These are phyloP conservation scores for Ladona fulva DNA, from an alignment of 1,140 invertebrate species.

Conservation along the genomic window DNA sequence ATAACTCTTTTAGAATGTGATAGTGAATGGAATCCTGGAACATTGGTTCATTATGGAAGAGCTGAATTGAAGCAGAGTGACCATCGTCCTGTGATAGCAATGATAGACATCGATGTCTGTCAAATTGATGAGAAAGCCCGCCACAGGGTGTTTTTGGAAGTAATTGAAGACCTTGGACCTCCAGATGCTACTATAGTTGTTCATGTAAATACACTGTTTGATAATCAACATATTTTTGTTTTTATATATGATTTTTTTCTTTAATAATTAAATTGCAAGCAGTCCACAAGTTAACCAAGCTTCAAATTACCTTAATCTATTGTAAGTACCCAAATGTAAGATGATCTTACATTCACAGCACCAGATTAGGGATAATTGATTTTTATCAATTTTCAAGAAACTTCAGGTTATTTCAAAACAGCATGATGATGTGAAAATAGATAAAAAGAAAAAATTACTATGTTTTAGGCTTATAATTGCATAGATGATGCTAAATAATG, in stretches of 20 bases:
- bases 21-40: constrained; percentile 60
- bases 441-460: no score
- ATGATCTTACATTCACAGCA: no score
- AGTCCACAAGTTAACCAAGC: no score
- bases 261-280: constrained; percentile 5
- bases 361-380: no score
- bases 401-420: no score
- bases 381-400: no score
- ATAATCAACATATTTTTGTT: constrained; percentile 12
- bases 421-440: no score
- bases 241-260: background rate
- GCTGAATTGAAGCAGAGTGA: constrained; percentile 97
- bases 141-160: constrained; percentile 68
- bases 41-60: constrained; percentile 78
- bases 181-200: constrained; percentile 90
- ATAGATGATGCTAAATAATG: no score
- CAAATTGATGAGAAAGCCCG: constrained; percentile 65
- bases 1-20: background rate
- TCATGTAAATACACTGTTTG: constrained; percentile 37
- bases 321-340: no score
- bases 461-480: no score
- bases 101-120: constrained; percentile 80
- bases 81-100: constrained; percentile 86
- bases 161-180: constrained; percentile 81
- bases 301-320: no score